Percentiles rank a stretch among this genome's conserved stretches.
These are phyloP conservation scores for Malthinus seriepunctatus DNA, from an alignment of 2,888 invertebrate species.

Conservation along the genomic window DNA sequence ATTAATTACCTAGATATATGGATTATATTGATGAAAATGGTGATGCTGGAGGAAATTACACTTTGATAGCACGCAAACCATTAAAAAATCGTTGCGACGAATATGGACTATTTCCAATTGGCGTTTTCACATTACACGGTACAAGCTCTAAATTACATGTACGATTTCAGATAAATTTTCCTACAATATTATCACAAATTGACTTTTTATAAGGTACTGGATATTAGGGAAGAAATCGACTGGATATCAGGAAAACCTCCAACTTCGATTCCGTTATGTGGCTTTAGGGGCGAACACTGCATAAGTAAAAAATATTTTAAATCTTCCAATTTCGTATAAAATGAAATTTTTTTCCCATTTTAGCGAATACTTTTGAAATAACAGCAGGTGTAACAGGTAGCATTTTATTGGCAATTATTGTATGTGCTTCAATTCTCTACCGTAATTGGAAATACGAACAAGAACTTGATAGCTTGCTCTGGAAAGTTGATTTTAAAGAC, in stretches of 20 bases:
- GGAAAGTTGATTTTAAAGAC: slow-evolving; percentile 93
- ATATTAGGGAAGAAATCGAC: slow-evolving; percentile 70
- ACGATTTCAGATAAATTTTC: slow-evolving; percentile 51
- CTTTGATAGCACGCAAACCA: slow-evolving; percentile 69
- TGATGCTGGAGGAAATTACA: slow-evolving; percentile 93
- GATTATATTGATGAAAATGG: slow-evolving; percentile 92
- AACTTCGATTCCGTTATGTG: slow-evolving; percentile 84
- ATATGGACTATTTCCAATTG: slow-evolving; percentile 79
- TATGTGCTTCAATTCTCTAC: slow-evolving; percentile 78
- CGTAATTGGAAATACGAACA: slow-evolving; percentile 95
- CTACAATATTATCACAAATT: not conserved
- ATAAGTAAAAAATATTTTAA: slow-evolving; percentile 69
- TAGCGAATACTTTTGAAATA: slow-evolving; percentile 81
- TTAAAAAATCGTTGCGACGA: slow-evolving; percentile 43
- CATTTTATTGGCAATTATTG: slow-evolving; percentile 67
- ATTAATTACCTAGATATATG: slow-evolving; percentile 67
- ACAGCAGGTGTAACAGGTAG: slow-evolving; percentile 80
- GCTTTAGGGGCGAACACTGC: slow-evolving; percentile 89
- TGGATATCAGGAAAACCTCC: slow-evolving; percentile 82
- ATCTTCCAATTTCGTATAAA: not conserved
- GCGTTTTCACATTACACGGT: slow-evolving; percentile 66
- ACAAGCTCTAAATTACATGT: slow-evolving; percentile 74
- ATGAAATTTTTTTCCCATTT: slow-evolving; percentile 17
- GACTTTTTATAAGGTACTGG: slow-evolving; percentile 66
- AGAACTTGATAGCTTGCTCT: slow-evolving; percentile 87